Base-by-base conservation (phyloP, 2,113 vertebrate species). In the Xiphias gladius region DNA sequence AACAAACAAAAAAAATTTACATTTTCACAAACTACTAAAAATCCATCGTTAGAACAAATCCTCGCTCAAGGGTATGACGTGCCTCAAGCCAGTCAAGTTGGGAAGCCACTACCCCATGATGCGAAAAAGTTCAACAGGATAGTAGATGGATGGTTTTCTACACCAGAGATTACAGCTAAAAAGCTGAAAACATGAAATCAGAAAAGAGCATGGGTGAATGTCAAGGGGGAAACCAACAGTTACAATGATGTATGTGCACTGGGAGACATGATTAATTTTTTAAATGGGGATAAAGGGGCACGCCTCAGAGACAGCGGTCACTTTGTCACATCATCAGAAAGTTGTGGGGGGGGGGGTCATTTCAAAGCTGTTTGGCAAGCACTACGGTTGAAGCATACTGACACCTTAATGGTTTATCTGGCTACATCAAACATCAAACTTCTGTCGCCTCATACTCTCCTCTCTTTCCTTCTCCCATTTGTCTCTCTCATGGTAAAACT, bases 351-450 rank as follows among this genome's bases (percentile, higher is more conserved):
- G 16, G 13, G 13, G 7, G 28, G 13, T 3, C 43, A 50, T 69
- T 67, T 59, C 9, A 2, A 43, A 24, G 32, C 37, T 58, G 20
- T 55, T 73, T 14, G 1, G 20, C 37, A 52, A 59, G 41, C 37
- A 19, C 55, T 22, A 43, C 37, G 3, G 9, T 5, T 32, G 39
- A 50, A n/a, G 39, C 35, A 72, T 2, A 11, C 46, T 26, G 32
- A 73, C 19, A 62, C 46, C 17, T 75, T 59, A 8, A 22, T 17
- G 4, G 43, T 67, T 46, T 58, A 46, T 26, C 63, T 3, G 19
- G 14, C n/a, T 61, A 50, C 79, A 70, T 43, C 59, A 71, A 7
- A 66, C 13, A 32, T 65, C 43, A 54, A 19, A 43, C 24, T 6
- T 43, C 20, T 43, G 43, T 57, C 67, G 52, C 7, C 2, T 72